phyloP scores from a whole-genome alignment of 2,113 vertebrate species.

The Cryptotis parvus region DNA sequence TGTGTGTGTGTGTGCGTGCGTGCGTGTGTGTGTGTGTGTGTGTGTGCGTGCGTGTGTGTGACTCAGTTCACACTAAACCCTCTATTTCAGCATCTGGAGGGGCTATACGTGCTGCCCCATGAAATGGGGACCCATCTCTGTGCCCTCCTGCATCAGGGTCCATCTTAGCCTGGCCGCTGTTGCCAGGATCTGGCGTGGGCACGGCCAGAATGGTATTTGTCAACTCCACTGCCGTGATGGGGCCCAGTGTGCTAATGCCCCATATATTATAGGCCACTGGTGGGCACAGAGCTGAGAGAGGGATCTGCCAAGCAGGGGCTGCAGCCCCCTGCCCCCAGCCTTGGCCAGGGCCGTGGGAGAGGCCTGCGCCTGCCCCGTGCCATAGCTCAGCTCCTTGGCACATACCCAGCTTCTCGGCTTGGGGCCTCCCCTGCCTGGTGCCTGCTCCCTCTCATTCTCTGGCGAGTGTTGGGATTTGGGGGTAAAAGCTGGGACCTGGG shows the following conservation, averaged over 20 bases:
- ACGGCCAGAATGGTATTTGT: constrained; percentile 39
- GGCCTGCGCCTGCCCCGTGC: constrained; percentile 32
- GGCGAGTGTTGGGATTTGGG: constrained; percentile 18
- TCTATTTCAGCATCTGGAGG: not conserved
- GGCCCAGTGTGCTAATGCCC: constrained; percentile 58
- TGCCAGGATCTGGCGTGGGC: not conserved
- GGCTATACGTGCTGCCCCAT: constrained; percentile 41
- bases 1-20: too few species aligned
- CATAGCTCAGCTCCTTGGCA: constrained; percentile 64
- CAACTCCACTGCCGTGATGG: not conserved
- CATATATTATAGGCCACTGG: constrained; percentile 73
- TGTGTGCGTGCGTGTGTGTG: too few species aligned
- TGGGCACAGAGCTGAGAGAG: constrained; percentile 43
- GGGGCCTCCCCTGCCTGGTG: constrained; percentile 53
- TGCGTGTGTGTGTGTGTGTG: too few species aligned
- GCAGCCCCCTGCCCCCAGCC: constrained; percentile 31
- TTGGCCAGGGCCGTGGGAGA: constrained; percentile 73
- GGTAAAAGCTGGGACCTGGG: not conserved
- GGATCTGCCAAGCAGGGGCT: constrained; percentile 69
- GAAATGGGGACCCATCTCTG: not conserved
- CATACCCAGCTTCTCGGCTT: constrained; percentile 52
- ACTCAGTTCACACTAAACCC: constrained; percentile 12
- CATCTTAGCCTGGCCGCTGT: not conserved
- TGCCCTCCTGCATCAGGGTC: not conserved
- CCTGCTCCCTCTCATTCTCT: not conserved